Base-by-base conservation (phyloP, 2,113 vertebrate genomes). In the Phaetusa simplex region DNA sequence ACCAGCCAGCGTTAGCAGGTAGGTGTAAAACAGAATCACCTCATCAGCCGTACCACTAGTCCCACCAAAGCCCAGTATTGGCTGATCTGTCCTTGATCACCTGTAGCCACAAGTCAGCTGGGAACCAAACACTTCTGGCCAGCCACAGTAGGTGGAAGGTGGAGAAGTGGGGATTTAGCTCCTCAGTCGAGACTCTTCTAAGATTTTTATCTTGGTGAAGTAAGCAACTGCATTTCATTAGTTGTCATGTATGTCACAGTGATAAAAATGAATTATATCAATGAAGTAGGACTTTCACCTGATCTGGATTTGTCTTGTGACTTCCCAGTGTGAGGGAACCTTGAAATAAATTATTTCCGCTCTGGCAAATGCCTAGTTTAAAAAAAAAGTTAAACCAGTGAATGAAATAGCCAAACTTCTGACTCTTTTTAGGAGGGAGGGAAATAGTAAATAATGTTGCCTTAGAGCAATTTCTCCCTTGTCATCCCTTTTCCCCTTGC, bases 381-480 rank as follows among this genome's bases (percentile, higher is more conserved):
- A 91, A 89, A 42, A 32, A 71, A 79, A 85, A 49, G n/a, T 77
- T 53, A 93, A 95, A 87, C 36, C 66, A 47, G 24, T 52, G 67
- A 88, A 59, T 40, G 42, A 92, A 92, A 78, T 52, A 58, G 40
- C 82, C 73, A 56, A 65, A 92, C 61, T 84, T 72, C 65, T 67
- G 80, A 34, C 34, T 58, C 43, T 8, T 73, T 88, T 86, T 69
- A 85, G 61, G 56, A 79, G 49, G 18, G 66, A 89, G 30, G 53
- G 45, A 74, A 83, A 50, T 27, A 74, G 84, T 85, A 92, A 95
- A 82, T 94, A 94, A 91, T 15, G 36, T 40, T 95, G 49, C 72
- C 81, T 92, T 52, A 56, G 86, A 95, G 53, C 86, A 72, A 8
- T 93, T 87, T 95, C 86, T 96, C 80, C 43, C 11, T 56, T 79